These are phyloP conservation scores for Illadopsis cleaveri DNA, from an alignment of 2,113 vertebrate species.

Conservation along the genomic window DNA sequence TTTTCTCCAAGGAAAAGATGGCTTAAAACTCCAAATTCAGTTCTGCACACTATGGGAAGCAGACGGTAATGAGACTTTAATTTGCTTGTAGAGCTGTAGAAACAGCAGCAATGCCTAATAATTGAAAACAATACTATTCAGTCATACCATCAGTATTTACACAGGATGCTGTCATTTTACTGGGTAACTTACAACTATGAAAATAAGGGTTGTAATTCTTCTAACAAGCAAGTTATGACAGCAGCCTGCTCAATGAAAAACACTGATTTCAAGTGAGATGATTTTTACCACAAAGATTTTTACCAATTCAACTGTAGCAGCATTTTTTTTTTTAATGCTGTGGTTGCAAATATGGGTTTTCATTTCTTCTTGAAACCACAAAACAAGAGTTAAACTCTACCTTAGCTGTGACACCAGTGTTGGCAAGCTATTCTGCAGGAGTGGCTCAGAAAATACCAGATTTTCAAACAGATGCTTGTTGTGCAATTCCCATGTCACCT, in stretches of 20 bases:
- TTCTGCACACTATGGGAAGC: not conserved
- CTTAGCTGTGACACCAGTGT: slow-evolving; percentile 90
- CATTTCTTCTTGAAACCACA: not conserved
- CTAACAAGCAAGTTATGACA: not conserved
- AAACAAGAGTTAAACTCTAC: slow-evolving; percentile 67
- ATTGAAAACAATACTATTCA: not conserved
- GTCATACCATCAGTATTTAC: not conserved
- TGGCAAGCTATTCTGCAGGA: slow-evolving; percentile 91
- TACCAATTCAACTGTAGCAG: not conserved
- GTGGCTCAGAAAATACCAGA: slow-evolving; percentile 95
- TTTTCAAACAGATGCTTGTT: slow-evolving; percentile 99
- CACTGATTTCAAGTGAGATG: not conserved
- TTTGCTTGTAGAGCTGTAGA: not conserved
- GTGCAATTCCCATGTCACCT: slow-evolving; percentile 97
- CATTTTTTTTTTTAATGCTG: not conserved
- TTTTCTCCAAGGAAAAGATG: not conserved
- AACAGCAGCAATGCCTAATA: not conserved
- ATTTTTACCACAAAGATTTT: not conserved
- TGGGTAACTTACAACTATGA: not conserved
- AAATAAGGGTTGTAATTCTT: not conserved
- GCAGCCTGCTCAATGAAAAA: not conserved
- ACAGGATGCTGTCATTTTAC: not conserved
- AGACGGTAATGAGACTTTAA: not conserved
- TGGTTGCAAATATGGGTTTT: not conserved
- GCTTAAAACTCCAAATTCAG: not conserved